Conservation (phyloP, 2,113 vertebrate genomes). For the Atherinomorus stipes region DNA sequence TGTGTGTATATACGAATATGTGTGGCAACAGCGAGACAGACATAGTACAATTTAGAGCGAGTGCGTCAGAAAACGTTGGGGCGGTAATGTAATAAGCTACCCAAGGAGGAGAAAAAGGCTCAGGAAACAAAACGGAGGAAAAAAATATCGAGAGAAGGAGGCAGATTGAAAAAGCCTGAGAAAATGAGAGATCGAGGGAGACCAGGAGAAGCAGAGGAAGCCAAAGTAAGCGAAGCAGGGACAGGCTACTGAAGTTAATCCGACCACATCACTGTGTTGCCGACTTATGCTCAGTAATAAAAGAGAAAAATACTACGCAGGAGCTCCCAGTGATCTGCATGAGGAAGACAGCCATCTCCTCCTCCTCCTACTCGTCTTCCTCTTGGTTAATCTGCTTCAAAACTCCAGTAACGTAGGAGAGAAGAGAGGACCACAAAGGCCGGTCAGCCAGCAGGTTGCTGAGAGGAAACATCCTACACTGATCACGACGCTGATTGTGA, state of each 20-base stretch:
- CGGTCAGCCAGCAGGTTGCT: constrained; percentile 44
- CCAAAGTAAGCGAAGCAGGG: constrained; percentile 45
- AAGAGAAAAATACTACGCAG: constrained; percentile 60
- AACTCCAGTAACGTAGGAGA: constrained; percentile 57
- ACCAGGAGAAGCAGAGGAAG: constrained; percentile 45
- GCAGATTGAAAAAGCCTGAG: constrained; percentile 54
- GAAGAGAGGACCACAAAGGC: constrained; percentile 63
- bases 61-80: constrained; percentile 48
- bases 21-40: constrained; percentile 55
- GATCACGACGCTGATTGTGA: constrained; percentile 41
- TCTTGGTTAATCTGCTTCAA: constrained; percentile 55
- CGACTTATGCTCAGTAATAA: constrained; percentile 47
- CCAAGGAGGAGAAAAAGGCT: constrained; percentile 48
- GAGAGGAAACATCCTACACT: constrained; percentile 42
- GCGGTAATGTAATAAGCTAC: constrained; percentile 54
- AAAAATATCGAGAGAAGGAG: constrained; percentile 54
- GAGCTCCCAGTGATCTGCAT: constrained; percentile 59
- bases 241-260: constrained; percentile 64
- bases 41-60: constrained; percentile 56
- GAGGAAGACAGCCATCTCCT: constrained; percentile 58
- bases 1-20: constrained; percentile 45
- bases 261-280: constrained; percentile 40
- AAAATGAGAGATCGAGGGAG: constrained; percentile 49
- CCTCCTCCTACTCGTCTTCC: constrained; percentile 27
- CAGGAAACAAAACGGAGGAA: constrained; percentile 65